Evolutionary conservation across 2,113 vertebrate genomes (phyloP), one percentile per base, ranked within the genome.

Genomic region (Datnioides undecimradiatus): DNA sequence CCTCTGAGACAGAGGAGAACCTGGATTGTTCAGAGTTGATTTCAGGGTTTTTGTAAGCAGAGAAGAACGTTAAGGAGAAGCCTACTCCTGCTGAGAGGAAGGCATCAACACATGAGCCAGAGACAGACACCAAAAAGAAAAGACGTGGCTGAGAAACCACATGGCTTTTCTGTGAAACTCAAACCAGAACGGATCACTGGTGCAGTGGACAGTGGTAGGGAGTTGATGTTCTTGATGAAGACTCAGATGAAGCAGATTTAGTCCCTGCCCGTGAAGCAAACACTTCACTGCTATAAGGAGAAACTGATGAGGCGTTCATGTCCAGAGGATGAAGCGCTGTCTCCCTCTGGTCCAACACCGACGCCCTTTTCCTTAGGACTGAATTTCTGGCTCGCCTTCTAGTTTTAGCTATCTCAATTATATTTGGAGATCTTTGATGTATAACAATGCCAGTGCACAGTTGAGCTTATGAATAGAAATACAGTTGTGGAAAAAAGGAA

Each of bases 141-240:
- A 74, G 97, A 98, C 82, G 93, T 95, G 97, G 91, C 94, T 90
- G 97, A 99, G 87, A 99, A 99, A 90, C 98, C 97, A 19, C 96
- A 97, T 77, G 98, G 98, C 2, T 99, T 99, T 94, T 97, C 97
- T 3, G 96, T 98, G 80, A 97, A 96, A 87, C 95, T 99, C 17
- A 97, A 98, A 41, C 98, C 98, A 54, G 98, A 99, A 63, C 94
- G 97, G 78, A 99, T 99, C 92, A 99, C 99, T 72, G 98, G 98
- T 2, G 98, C 98, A 63, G 99, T 98, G 4, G 98, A 99, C 91
- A 99, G 97, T 86, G 99, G 98, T 12, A 98, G 98, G 31, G 98
- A 99, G 85, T 94, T 99, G 77, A 99, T 99, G 98, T 99, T 99
- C 85, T 95, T 99, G 60, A 99, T 99, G 98, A 99, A 89, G 96